phyloP scores from a whole-genome alignment of 2,113 vertebrate species.

The Isichthys henryi region DNA sequence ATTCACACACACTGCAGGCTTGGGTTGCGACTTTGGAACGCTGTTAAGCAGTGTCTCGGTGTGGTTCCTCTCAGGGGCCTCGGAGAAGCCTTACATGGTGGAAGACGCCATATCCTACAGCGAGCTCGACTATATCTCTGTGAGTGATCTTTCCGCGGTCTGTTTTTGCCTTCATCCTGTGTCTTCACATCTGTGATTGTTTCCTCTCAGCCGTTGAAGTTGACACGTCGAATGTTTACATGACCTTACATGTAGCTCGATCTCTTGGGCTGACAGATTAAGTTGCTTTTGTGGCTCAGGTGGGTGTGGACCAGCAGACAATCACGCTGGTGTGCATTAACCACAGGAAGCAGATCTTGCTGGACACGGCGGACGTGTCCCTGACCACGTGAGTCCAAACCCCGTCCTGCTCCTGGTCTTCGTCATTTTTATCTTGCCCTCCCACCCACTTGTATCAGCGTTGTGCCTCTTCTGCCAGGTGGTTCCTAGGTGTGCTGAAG shows the following conservation, averaged over 20 bases:
- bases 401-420: background rate
- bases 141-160: constrained; percentile 51
- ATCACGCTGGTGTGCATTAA: constrained; percentile 86
- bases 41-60: background rate
- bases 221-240: background rate
- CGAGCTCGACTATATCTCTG: constrained; percentile 91
- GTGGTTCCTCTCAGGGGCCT: constrained; percentile 66
- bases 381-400: constrained; percentile 74
- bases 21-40: background rate
- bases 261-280: background rate
- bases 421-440: background rate
- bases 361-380: constrained; percentile 79
- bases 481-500: constrained; percentile 78
- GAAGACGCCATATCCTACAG: constrained; percentile 90
- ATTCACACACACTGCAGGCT: background rate
- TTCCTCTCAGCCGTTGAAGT: background rate
- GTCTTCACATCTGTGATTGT: background rate
- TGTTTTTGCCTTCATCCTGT: background rate
- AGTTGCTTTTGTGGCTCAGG: constrained; percentile 51
- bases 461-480: constrained; percentile 54
- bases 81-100: constrained; percentile 93
- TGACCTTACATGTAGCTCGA: background rate
- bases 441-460: background rate
- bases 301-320: constrained; percentile 88
- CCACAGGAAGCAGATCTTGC: constrained; percentile 84